A percentile compares a stretch with the other conserved stretches of the same genome.
These are phyloP conservation scores for Lindbergichthys nudifrons DNA, from an alignment of 2,797 vertebrate genomes.

Conservation along the genomic window DNA sequence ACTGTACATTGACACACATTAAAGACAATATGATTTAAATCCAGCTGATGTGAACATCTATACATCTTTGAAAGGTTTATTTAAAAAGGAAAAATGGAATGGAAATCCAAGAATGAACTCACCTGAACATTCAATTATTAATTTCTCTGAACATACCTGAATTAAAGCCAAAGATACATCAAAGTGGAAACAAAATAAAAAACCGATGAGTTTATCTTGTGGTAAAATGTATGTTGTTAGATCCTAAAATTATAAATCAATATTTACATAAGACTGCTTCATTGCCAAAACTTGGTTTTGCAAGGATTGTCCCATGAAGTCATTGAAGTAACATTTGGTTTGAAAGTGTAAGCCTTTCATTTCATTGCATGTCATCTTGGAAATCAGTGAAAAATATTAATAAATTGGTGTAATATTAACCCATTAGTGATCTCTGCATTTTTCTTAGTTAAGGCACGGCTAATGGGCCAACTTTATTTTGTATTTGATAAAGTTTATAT, in stretches of 20 bases:
- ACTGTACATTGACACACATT: background rate
- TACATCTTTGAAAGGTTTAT: background rate
- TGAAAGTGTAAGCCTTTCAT: background rate
- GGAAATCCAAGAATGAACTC: background rate
- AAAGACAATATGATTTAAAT: too few species aligned
- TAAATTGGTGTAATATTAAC: constrained; percentile 4
- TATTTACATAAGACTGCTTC: background rate
- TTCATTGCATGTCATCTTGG: constrained; percentile 16
- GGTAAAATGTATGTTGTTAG: background rate
- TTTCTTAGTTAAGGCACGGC: background rate
- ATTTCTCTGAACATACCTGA: background rate
- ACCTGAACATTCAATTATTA: background rate
- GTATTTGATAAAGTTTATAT: background rate
- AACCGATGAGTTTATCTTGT: background rate
- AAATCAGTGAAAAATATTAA: constrained; percentile 12
- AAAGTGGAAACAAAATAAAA: background rate
- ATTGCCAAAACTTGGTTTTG: background rate
- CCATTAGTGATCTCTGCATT: background rate
- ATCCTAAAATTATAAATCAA: background rate
- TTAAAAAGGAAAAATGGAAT: background rate
- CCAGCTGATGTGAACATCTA: background rate
- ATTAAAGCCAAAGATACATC: background rate
- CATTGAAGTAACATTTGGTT: background rate
- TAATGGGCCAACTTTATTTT: background rate
- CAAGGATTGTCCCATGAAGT: background rate